Evolutionary conservation across 2,888 invertebrate genomes (phyloP).

Genomic region (Biston stratarius): DNA sequence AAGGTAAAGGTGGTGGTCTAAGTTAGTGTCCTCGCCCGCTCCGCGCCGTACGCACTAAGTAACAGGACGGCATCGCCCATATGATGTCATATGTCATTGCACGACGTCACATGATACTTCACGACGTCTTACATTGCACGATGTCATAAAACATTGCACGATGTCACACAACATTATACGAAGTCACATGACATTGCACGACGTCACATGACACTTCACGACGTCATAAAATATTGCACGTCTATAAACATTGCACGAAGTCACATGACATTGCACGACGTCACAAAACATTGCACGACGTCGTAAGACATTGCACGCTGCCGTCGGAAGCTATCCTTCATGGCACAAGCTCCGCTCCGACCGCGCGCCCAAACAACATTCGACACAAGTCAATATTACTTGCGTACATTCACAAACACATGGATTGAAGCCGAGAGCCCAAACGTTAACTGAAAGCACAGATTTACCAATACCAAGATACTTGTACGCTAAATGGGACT

Average conservation of each 20-base stretch:
- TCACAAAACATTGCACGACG: not conserved
- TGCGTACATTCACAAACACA: too few relatives aligned
- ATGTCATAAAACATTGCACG: not conserved
- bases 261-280: not conserved
- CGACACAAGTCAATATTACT: too few relatives aligned
- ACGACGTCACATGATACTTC: not conserved
- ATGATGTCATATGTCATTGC: not conserved
- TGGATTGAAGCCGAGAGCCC: too few relatives aligned
- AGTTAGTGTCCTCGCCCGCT: not conserved
- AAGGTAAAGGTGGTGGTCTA: not conserved
- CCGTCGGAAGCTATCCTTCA: slow-evolving; percentile 16
- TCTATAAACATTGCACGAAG: not conserved
- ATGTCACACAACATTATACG: not conserved
- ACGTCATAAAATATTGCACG: not conserved
- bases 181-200: not conserved
- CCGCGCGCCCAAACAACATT: not conserved
- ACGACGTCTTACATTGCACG: not conserved
- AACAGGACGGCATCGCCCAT: not conserved
- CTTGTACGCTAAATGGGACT: too few relatives aligned
- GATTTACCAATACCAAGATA: too few relatives aligned
- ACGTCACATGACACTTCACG: not conserved
- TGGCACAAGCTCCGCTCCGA: slow-evolving; percentile 25
- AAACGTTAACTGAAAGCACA: too few relatives aligned
- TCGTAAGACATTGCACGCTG: not conserved
- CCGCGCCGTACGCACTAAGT: slow-evolving; percentile 19